Evolutionary conservation across 2,888 invertebrate species (phyloP).

Genomic region (Lepetodrilus schrolli): DNA sequence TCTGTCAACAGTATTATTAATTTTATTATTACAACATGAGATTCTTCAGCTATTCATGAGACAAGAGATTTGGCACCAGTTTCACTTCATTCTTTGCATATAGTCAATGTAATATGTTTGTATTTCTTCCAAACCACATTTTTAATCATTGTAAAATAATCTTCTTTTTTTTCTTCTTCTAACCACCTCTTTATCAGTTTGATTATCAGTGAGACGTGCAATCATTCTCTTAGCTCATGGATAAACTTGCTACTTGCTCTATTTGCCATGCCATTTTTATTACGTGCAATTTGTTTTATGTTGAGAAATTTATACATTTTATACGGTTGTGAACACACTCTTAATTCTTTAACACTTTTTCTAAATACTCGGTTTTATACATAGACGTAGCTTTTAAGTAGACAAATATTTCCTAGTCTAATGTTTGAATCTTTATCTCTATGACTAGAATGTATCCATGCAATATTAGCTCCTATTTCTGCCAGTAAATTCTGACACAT

Average conservation of each 20-base stretch:
- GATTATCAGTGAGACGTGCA: not conserved
- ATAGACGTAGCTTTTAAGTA: too few species aligned
- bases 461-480: not conserved
- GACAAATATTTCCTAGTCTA: too few species aligned
- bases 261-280: not conserved
- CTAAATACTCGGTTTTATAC: too few species aligned
- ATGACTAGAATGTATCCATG: not conserved
- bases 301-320: slow-evolving; percentile 1
- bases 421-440: not conserved
- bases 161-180: too few species aligned
- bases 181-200: too few species aligned
- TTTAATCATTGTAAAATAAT: too few species aligned
- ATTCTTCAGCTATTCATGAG: slow-evolving; percentile 1
- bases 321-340: not conserved
- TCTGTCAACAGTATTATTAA: too few species aligned
- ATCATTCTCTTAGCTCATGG: slow-evolving; percentile 15
- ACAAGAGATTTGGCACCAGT: slow-evolving; percentile 4
- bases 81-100: too few species aligned
- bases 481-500: not conserved
- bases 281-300: slow-evolving; percentile 4
- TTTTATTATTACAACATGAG: not conserved
- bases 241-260: not conserved
- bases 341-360: too few species aligned
- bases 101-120: too few species aligned
- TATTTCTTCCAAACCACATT: too few species aligned